Conservation (phyloP, 2,797 vertebrate species). For the Sparidentex hasta region DNA sequence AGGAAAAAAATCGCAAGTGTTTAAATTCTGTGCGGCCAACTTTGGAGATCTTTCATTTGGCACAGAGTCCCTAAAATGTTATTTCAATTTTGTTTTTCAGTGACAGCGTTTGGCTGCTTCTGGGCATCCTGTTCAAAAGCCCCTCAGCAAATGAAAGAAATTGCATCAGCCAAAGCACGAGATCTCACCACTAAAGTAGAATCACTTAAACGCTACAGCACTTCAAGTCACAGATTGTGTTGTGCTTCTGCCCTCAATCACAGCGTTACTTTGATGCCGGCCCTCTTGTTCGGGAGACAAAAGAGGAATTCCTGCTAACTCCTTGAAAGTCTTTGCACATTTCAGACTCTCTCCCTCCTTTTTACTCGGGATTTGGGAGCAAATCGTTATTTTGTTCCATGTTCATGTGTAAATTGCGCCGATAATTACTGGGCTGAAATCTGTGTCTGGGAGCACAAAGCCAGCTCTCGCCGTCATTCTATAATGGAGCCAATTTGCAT, state of each 20-base stretch:
- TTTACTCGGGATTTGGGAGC: conserved; percentile 26
- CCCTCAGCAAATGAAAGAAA: conserved; percentile 51
- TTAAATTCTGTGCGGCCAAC: conserved; percentile 65
- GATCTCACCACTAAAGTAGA: conserved; percentile 38
- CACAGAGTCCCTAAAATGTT: conserved; percentile 55
- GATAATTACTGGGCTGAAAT: conserved; percentile 77
- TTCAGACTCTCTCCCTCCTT: conserved; percentile 22
- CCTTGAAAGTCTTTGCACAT: conserved; percentile 37
- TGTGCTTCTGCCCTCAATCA: conserved; percentile 62
- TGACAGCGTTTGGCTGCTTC: conserved; percentile 48
- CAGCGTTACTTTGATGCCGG: conserved; percentile 44
- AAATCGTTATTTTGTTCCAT: conserved; percentile 52
- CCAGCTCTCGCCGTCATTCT: conserved; percentile 63
- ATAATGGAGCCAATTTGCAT: conserved; percentile 82
- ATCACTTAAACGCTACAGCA: conserved; percentile 52
- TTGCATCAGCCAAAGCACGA: conserved; percentile 56
- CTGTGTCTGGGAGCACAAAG: conserved; percentile 64
- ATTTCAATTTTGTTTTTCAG: conserved; percentile 62
- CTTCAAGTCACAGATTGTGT: conserved; percentile 56
- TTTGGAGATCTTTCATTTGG: conserved; percentile 66
- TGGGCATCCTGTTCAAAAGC: conserved; percentile 58
- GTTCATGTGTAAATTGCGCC: conserved; percentile 63
- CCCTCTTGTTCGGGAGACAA: conserved; percentile 41
- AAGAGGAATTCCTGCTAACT: conserved; percentile 9
- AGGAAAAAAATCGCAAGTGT: conserved; percentile 49